Conservation (phyloP, 2,113 vertebrate species). For the Aspiorhynchus laticeps region DNA sequence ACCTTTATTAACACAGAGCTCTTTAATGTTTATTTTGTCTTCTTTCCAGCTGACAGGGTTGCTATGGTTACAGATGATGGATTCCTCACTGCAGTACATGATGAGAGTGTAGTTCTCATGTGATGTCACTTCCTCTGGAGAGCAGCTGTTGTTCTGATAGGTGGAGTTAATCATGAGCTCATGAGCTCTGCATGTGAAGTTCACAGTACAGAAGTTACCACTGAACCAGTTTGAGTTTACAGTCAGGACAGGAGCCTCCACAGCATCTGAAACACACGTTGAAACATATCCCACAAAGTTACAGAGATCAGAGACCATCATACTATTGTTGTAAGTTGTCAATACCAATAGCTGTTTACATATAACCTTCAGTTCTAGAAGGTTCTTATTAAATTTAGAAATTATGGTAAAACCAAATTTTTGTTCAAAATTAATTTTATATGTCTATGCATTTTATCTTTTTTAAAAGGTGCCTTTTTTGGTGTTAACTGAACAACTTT, state of each 20-base stretch:
- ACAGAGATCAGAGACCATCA: no score
- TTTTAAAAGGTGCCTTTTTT: no score
- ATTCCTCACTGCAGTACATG: not conserved
- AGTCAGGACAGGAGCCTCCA: not conserved
- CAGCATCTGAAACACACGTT: not conserved
- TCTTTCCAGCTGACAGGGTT: conserved; percentile 29
- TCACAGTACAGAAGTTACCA: not conserved
- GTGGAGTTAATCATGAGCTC: not conserved
- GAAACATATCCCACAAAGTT: no score
- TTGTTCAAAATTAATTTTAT: no score
- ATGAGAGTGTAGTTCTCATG: not conserved
- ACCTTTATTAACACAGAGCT: not conserved
- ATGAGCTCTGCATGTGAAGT: conserved; percentile 2
- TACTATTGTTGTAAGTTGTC: no score
- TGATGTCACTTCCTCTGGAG: not conserved
- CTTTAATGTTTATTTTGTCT: not conserved
- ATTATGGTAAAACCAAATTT: no score
- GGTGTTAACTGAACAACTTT: no score
- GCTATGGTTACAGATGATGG: conserved; percentile 43
- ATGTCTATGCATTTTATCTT: no score
- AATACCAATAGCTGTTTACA: no score
- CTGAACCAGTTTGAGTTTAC: not conserved
- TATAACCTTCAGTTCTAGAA: no score
- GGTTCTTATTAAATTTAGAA: no score
- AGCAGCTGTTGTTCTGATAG: not conserved